These are phyloP conservation scores for Microctonus aethiopoides DNA, from an alignment of 2,888 invertebrate species.

Conservation along the genomic window DNA sequence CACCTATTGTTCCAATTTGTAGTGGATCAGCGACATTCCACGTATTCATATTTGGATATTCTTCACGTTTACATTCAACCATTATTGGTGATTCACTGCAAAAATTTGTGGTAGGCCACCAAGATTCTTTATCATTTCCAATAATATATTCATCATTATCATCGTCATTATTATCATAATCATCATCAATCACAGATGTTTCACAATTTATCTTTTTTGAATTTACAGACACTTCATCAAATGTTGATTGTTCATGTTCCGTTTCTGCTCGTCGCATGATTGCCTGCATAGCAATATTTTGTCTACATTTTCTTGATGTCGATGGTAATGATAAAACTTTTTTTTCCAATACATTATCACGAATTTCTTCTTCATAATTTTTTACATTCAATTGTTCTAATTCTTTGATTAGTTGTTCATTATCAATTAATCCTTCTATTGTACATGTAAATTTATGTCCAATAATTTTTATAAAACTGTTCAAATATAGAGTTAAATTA, in stretches of 20 bases:
- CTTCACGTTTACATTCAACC: constrained; percentile 53
- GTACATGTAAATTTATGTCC: constrained; percentile 61
- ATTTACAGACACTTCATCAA: constrained; percentile 41
- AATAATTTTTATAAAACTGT: constrained; percentile 46
- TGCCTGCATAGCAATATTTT: constrained; percentile 85
- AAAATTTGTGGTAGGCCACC: constrained; percentile 42
- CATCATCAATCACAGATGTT: neutral
- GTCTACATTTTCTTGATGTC: constrained; percentile 66
- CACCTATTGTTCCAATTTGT: constrained; percentile 49
- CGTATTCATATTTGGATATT: constrained; percentile 52
- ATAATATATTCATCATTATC: neutral
- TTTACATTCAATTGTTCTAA: constrained; percentile 69
- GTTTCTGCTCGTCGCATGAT: constrained; percentile 79
- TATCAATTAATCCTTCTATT: constrained; percentile 66
- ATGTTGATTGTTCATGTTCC: constrained; percentile 73
- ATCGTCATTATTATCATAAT: constrained; percentile 10
- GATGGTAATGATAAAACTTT: constrained; percentile 67
- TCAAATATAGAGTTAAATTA: constrained; percentile 67
- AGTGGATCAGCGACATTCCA: constrained; percentile 60
- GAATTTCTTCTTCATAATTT: constrained; percentile 68
- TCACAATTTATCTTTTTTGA: neutral
- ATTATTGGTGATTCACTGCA: constrained; percentile 49
- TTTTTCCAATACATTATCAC: constrained; percentile 76
- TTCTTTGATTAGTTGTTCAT: constrained; percentile 69
- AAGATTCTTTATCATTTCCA: neutral